phyloP scores from a whole-genome alignment of 2,797 vertebrate species.

The Cetoscarus ocellatus region DNA sequence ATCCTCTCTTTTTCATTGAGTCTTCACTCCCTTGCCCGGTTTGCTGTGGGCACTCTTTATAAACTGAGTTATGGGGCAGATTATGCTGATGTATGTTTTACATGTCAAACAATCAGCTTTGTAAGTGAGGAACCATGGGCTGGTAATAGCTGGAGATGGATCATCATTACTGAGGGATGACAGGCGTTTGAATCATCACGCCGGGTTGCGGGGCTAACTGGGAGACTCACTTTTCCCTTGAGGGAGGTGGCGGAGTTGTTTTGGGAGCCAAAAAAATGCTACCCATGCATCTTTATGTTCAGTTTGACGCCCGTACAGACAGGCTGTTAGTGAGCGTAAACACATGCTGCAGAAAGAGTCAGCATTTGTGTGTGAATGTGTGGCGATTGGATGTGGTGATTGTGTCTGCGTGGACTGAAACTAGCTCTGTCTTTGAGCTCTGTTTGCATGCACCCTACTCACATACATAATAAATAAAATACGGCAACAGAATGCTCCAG shows the following conservation, averaged over 20 bases:
- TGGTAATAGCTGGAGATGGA: slow-evolving; percentile 71
- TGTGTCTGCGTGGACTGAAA: slow-evolving; percentile 18
- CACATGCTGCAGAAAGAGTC: slow-evolving; percentile 4
- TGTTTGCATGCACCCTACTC: slow-evolving; percentile 31
- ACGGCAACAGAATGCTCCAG: slow-evolving; percentile 33
- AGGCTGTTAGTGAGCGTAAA: slow-evolving; percentile 38
- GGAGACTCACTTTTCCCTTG: slow-evolving; percentile 37
- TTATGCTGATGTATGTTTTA: slow-evolving; percentile 74
- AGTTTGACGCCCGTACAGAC: slow-evolving; percentile 30
- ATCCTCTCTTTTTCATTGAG: slow-evolving; percentile 17
- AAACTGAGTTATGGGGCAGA: slow-evolving; percentile 65
- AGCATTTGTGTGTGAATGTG: slow-evolving; percentile 12
- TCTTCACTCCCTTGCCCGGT: not conserved
- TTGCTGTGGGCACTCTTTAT: slow-evolving; percentile 46
- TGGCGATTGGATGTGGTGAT: slow-evolving; percentile 1
- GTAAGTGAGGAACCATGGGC: slow-evolving; percentile 69
- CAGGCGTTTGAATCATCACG: slow-evolving; percentile 68
- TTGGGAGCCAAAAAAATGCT: slow-evolving; percentile 35
- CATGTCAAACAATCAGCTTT: slow-evolving; percentile 75
- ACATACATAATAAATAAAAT: slow-evolving; percentile 44
- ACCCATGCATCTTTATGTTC: slow-evolving; percentile 22
- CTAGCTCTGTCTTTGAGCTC: slow-evolving; percentile 40
- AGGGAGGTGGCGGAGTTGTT: slow-evolving; percentile 42
- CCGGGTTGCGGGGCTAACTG: slow-evolving; percentile 34
- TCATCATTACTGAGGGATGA: slow-evolving; percentile 75